These are phyloP conservation scores for Cynopterus sphinx DNA, from an alignment of 2,797 vertebrate species.

Conservation along the genomic window DNA sequence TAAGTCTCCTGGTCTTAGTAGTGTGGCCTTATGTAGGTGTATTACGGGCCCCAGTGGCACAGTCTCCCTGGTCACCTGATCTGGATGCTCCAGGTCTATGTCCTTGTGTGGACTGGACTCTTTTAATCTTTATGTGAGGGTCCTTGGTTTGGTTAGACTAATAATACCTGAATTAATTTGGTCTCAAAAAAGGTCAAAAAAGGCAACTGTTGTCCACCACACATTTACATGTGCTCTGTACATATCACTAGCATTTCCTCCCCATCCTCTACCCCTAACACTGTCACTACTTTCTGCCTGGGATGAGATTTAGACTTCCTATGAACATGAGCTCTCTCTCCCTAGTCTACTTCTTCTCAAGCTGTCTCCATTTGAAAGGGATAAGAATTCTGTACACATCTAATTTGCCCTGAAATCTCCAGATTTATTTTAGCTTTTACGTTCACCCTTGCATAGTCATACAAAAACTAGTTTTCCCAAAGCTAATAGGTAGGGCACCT, in stretches of 20 bases:
- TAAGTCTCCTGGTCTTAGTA: too few species aligned
- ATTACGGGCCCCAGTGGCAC: too few species aligned
- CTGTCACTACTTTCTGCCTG: neutral
- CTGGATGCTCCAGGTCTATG: too few species aligned
- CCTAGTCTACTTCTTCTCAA: neutral
- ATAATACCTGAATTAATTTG: neutral
- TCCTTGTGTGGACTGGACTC: neutral
- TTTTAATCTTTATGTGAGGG: neutral
- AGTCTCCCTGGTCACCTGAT: too few species aligned
- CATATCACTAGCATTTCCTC: neutral
- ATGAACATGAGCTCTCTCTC: neutral
- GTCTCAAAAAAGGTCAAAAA: neutral
- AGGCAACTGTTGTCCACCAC: neutral
- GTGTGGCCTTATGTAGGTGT: too few species aligned
- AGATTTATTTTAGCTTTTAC: neutral
- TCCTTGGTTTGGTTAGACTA: neutral
- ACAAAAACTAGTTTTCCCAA: neutral
- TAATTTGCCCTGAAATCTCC: neutral
- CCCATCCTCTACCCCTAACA: neutral
- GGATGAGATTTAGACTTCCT: neutral
- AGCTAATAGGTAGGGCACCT: neutral
- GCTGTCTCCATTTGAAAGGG: neutral
- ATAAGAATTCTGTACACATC: neutral
- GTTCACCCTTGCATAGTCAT: neutral
- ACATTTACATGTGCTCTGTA: neutral